Percentiles rank a stretch among this genome's conserved stretches.
These are phyloP conservation scores for Scaptomyza reducta DNA, from an alignment of 2,888 invertebrate species.

Conservation along the genomic window DNA sequence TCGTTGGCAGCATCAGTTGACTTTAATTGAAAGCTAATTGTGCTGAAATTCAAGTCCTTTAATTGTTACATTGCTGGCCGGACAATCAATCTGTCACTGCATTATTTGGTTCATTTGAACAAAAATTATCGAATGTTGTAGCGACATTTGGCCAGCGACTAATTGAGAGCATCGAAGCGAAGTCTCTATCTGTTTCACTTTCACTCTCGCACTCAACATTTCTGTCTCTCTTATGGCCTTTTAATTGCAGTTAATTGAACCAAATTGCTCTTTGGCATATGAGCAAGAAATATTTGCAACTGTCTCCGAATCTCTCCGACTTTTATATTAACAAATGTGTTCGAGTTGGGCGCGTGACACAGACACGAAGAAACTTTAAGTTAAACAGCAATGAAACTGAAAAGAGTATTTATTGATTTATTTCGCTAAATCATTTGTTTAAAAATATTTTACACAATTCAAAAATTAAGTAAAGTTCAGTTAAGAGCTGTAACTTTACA, in stretches of 20 bases:
- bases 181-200: background rate
- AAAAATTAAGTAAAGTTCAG: too few relatives aligned
- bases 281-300: constrained; percentile 31
- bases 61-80: constrained; percentile 37
- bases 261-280: constrained; percentile 54
- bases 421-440: too few relatives aligned
- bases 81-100: constrained; percentile 32
- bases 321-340: background rate
- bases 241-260: constrained; percentile 55
- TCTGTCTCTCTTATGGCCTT: constrained; percentile 5
- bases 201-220: constrained; percentile 4
- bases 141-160: constrained; percentile 49
- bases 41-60: constrained; percentile 38
- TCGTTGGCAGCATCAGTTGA: constrained; percentile 6
- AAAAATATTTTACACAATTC: too few relatives aligned
- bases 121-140: constrained; percentile 57
- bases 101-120: constrained; percentile 29
- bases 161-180: constrained; percentile 65
- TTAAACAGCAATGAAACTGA: too few relatives aligned
- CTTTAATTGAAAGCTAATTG: constrained; percentile 63
- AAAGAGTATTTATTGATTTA: too few relatives aligned
- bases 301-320: constrained; percentile 4
- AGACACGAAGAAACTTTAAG: too few relatives aligned
- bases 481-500: too few relatives aligned
- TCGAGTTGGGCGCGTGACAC: constrained; percentile 13